Conservation (phyloP, 2,113 vertebrate species). For the Gulo gulo region DNA sequence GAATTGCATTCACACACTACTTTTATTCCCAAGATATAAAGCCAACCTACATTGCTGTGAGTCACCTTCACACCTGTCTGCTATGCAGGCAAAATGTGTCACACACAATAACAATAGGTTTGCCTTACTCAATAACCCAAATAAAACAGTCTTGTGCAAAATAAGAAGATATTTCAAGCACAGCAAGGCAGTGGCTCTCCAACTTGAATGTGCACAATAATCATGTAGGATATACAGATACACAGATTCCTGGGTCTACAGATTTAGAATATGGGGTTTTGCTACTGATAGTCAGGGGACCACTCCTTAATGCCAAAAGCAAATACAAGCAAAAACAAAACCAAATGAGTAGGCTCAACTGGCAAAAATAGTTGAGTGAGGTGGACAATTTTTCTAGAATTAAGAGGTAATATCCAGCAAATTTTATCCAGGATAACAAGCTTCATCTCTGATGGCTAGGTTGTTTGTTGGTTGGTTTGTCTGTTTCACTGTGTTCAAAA, state of each 20-base stretch:
- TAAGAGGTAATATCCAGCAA: neutral
- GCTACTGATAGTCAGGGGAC: fast-evolving
- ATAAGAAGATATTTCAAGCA: neutral
- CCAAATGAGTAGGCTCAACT: neutral
- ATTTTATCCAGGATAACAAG: neutral
- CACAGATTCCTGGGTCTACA: neutral
- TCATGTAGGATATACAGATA: neutral
- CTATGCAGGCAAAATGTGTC: neutral
- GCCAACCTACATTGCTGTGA: neutral
- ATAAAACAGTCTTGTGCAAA: neutral
- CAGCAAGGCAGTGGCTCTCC: neutral
- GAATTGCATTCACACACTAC: neutral
- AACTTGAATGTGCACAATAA: neutral
- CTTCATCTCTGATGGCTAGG: neutral
- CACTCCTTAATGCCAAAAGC: neutral
- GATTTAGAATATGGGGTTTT: neutral
- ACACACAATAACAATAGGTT: neutral
- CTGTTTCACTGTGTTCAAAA: neutral
- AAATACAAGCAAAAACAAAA: neutral
- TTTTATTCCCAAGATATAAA: neutral
- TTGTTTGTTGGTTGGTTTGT: neutral
- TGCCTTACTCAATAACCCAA: neutral
- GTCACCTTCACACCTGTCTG: neutral
- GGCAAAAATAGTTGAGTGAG: neutral
- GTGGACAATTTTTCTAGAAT: neutral